These are phyloP conservation scores for Turdus rufiventris DNA, from an alignment of 2,113 vertebrate genomes.

Conservation along the genomic window DNA sequence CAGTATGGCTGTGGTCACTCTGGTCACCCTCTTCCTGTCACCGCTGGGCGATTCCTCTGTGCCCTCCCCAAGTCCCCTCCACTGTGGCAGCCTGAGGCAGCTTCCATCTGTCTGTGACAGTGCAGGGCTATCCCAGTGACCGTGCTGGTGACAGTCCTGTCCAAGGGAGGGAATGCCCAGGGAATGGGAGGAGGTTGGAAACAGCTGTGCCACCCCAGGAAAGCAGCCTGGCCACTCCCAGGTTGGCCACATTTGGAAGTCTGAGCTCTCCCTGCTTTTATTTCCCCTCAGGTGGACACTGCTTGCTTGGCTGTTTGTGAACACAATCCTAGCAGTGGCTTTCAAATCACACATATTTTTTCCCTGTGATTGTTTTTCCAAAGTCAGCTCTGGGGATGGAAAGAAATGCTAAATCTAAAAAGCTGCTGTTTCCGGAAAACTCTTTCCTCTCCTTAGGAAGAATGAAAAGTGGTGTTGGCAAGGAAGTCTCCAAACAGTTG, in stretches of 20 bases:
- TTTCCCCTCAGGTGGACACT: neutral
- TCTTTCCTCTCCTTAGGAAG: neutral
- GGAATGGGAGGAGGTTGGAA: neutral
- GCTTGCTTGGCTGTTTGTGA: neutral
- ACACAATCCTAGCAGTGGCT: neutral
- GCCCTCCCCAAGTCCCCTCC: neutral
- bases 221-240: neutral
- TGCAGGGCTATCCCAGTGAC: neutral
- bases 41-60: neutral
- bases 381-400: neutral
- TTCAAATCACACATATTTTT: neutral
- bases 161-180: neutral
- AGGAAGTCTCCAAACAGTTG: conserved; percentile 10
- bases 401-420: conserved; percentile 39
- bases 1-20: neutral
- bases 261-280: neutral
- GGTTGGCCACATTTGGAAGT: accelerated
- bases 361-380: neutral
- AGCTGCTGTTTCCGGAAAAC: conserved; percentile 28
- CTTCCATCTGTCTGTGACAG: neutral
- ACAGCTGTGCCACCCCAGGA: neutral
- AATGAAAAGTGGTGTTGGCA: conserved; percentile 3
- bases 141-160: neutral
- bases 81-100: no score
- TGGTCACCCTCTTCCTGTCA: neutral